These are phyloP conservation scores for Hypomecis punctinalis DNA, from an alignment of 2,888 invertebrate species.

Conservation along the genomic window DNA sequence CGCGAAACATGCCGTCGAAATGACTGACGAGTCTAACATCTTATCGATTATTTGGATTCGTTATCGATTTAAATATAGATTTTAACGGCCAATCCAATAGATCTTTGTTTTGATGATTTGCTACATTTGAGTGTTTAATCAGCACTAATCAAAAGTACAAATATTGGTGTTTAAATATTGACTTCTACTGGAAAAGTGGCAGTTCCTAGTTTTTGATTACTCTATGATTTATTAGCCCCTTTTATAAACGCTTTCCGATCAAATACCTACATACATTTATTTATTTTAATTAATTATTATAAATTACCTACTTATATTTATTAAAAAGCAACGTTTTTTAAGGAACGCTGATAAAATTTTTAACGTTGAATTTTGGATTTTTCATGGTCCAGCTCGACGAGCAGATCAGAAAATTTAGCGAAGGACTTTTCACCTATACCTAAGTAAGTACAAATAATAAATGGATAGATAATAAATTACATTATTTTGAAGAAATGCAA, in stretches of 20 bases:
- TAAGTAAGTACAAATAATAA: too few relatives aligned
- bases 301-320: too few relatives aligned
- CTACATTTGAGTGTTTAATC: conserved; percentile 61
- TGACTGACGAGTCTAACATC: conserved; percentile 46
- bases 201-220: conserved; percentile 29
- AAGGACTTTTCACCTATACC: too few relatives aligned
- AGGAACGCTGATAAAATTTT: too few relatives aligned
- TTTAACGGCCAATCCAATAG: conserved; percentile 51
- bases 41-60: conserved; percentile 44
- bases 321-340: too few relatives aligned
- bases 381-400: too few relatives aligned
- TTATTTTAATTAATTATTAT: too few relatives aligned
- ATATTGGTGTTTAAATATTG: conserved; percentile 57
- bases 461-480: too few relatives aligned
- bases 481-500: too few relatives aligned
- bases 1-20: conserved; percentile 53
- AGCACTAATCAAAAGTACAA: conserved; percentile 63
- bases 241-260: not conserved
- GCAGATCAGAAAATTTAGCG: too few relatives aligned
- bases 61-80: conserved; percentile 63
- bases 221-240: conserved; percentile 3
- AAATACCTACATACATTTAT: too few relatives aligned
- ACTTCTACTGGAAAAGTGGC: conserved; percentile 39
- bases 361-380: too few relatives aligned
- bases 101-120: conserved; percentile 70